phyloP scores from a whole-genome alignment of 2,888 invertebrate genomes.

The Mactromeris polynyma region DNA sequence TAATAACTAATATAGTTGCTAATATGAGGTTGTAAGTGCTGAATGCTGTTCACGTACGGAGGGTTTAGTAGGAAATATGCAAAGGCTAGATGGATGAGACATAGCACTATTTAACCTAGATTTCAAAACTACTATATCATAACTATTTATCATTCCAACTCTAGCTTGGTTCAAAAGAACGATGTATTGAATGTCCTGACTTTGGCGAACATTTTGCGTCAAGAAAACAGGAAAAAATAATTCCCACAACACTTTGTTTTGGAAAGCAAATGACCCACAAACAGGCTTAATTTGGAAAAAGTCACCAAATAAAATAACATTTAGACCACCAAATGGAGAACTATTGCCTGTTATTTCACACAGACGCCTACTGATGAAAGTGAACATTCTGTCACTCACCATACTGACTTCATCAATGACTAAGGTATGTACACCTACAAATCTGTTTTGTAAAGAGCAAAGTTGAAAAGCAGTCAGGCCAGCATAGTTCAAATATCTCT shows the following conservation, averaged over 20 bases:
- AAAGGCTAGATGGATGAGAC: no score
- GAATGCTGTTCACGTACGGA: no score
- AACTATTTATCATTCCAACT: no score
- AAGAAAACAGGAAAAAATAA: slow-evolving; percentile 52
- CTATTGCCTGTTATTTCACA: slow-evolving; percentile 36
- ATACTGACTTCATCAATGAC: slow-evolving; percentile 68
- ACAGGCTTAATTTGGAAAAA: slow-evolving; percentile 59
- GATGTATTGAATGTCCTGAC: no score
- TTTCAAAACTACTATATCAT: no score
- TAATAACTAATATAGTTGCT: no score
- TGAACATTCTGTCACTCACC: slow-evolving; percentile 59
- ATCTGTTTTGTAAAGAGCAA: slow-evolving; percentile 27
- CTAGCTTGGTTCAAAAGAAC: no score
- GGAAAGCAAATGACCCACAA: slow-evolving; percentile 38
- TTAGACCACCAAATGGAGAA: slow-evolving; percentile 54
- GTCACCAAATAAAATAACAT: slow-evolving; percentile 57
- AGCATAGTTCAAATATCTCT: slow-evolving; percentile 48
- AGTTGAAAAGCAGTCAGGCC: slow-evolving; percentile 32
- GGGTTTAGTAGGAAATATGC: no score
- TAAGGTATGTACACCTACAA: slow-evolving; percentile 55
- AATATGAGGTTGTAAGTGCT: no score
- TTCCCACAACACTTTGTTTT: slow-evolving; percentile 48
- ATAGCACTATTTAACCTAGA: no score
- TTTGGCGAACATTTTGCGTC: slow-evolving; percentile 55
- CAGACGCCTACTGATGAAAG: slow-evolving; percentile 53